Evolutionary conservation across 1,140 invertebrate genomes (phyloP).

Genomic region (Drosophila suzukii): DNA sequence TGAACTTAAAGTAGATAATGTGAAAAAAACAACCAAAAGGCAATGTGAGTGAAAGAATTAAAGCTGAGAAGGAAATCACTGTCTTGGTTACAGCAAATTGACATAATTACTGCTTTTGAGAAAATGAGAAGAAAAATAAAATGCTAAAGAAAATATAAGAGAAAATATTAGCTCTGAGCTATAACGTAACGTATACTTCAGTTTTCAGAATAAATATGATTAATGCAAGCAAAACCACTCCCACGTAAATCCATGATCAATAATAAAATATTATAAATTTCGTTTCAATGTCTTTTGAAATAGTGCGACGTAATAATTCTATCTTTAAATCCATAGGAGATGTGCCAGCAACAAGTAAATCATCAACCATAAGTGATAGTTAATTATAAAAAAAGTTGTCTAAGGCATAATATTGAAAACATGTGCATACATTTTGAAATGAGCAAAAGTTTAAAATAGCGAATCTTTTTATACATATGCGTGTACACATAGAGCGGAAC

Average conservation of each 20-base stretch:
- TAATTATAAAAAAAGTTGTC: constrained; percentile 41
- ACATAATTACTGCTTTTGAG: constrained; percentile 10
- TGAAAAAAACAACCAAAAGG: not conserved
- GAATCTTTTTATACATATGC: constrained; percentile 42
- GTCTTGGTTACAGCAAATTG: constrained; percentile 30
- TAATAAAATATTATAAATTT: not conserved
- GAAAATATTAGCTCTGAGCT: not conserved
- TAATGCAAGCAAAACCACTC: not conserved
- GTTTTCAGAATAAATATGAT: not conserved
- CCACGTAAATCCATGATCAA: not conserved
- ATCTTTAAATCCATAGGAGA: not conserved
- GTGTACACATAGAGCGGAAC: constrained; percentile 5
- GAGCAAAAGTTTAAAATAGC: constrained; percentile 64
- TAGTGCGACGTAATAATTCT: not conserved
- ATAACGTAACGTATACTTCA: not conserved
- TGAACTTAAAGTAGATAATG: constrained; percentile 14
- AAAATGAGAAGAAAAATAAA: constrained; percentile 4
- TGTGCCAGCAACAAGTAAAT: constrained; percentile 42
- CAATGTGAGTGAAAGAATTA: constrained; percentile 23
- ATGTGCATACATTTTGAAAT: constrained; percentile 36
- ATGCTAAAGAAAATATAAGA: not conserved
- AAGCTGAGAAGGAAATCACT: constrained; percentile 1
- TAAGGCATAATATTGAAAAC: constrained; percentile 5
- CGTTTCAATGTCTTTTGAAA: not conserved
- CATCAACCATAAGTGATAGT: constrained; percentile 15